phyloP scores from a whole-genome alignment of 2,888 invertebrate genomes.

The Kuschelorhynchus macadamiae region DNA sequence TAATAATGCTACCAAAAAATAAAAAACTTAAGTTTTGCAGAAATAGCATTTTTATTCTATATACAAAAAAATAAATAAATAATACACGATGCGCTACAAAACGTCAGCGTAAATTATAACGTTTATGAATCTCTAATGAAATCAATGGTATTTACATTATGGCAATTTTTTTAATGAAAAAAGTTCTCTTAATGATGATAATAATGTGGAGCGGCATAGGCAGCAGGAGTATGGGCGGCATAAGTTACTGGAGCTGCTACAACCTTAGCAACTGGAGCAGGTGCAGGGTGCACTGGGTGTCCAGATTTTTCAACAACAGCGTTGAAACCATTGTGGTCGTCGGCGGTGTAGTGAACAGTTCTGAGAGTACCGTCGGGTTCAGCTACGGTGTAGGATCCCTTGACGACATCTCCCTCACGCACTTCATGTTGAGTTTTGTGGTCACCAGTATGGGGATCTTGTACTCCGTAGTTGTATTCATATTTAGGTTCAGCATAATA shows the following conservation, averaged over 20 bases:
- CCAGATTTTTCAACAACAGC: conserved; percentile 66
- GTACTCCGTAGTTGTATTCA: conserved; percentile 72
- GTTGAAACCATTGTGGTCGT: conserved; percentile 69
- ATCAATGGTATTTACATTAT: conserved; percentile 7
- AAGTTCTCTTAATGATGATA: background rate
- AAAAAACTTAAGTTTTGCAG: too few relatives aligned
- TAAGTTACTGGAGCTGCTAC: conserved; percentile 25
- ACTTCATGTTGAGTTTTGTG: conserved; percentile 69
- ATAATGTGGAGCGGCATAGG: background rate
- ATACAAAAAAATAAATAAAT: too few relatives aligned
- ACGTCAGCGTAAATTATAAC: too few relatives aligned
- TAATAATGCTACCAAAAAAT: too few relatives aligned
- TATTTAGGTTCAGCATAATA: conserved; percentile 72
- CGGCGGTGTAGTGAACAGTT: too few relatives aligned
- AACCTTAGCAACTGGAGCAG: too few relatives aligned
- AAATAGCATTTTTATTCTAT: too few relatives aligned
- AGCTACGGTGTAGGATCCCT: too few relatives aligned
- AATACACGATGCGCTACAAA: too few relatives aligned
- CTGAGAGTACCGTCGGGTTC: too few relatives aligned
- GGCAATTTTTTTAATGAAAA: too few relatives aligned
- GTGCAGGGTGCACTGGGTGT: conserved; percentile 71
- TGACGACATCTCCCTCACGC: conserved; percentile 70
- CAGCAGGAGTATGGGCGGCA: background rate
- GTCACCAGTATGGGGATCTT: conserved; percentile 75
- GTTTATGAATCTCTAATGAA: background rate